Conservation (phyloP, 35 echinoderm and acorn worm genomes). For the Heliocidaris tuberculata region DNA sequence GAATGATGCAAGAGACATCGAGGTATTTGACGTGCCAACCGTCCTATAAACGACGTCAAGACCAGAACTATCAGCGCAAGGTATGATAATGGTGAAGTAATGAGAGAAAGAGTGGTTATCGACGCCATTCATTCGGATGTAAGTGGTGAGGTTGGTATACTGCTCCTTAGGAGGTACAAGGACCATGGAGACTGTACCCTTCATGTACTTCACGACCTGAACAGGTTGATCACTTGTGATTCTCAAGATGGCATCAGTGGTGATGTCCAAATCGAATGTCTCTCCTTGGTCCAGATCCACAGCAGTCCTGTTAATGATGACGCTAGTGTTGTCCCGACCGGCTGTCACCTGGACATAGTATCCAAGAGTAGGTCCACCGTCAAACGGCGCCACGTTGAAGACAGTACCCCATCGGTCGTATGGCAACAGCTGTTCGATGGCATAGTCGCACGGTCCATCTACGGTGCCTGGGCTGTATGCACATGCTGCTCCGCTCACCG, state of each 20-base stretch:
- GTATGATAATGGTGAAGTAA: not conserved
- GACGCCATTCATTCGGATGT: not conserved
- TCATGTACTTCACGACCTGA: conserved; percentile 15
- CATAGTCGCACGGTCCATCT: not conserved
- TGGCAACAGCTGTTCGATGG: conserved; percentile 11
- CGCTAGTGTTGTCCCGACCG: not conserved
- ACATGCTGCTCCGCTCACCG: not conserved
- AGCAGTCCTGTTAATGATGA: not conserved
- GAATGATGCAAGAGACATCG: not conserved
- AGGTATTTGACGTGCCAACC: not conserved
- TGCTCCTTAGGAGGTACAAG: not conserved
- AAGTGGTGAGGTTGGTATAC: not conserved
- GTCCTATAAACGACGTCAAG: not conserved
- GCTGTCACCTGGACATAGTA: conserved; percentile 6
- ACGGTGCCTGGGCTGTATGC: not conserved
- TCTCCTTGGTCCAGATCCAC: not conserved
- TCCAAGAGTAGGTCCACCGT: not conserved
- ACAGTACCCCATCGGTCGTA: conserved; percentile 1
- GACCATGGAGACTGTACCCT: not conserved
- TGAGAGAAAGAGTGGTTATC: not conserved
- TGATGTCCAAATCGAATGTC: not conserved
- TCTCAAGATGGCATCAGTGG: not conserved
- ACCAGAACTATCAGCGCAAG: not conserved
- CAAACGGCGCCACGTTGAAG: not conserved
- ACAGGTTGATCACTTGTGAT: not conserved